Evolutionary conservation across 2,888 invertebrate species (phyloP), one percentile per base, ranked within the genome.

Genomic region (Eupelmus urozonus): DNA sequence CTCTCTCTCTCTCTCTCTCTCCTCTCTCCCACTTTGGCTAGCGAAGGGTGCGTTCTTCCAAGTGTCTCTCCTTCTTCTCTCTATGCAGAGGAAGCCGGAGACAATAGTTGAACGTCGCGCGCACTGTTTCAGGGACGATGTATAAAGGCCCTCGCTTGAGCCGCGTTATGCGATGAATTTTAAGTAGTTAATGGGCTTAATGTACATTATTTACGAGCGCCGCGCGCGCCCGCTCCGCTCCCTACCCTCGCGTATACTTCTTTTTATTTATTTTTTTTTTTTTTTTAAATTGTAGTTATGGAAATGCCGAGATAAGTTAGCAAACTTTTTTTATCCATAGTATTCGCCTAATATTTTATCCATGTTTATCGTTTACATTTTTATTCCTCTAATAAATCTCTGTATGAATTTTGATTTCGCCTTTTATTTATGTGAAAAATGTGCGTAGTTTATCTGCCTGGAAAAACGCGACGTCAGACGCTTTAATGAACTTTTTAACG

Each of bases 1-100:
- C 57, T 79, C 66, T 51, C 40, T 80, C 73, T 60, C 76, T 79
- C 74, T 75, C 76, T 76, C 76, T 63, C 45, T 78, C 76, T 81
- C 57, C n/a, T 51, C 42, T 67, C 23, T 42, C 53, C 23, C 23
- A 63, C 55, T 13, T 51, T 81, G n/a, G n/a, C n/a, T n/a, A 73
- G 77, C 76, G 74, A 72, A 53, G 72, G 62, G 25, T 34, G 29
- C 55, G 63, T 71, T 74, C 55, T 73, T n/a, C 49, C 18, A 40
- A 66, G 67, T 67, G 25, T 60, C 34, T 25, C 45, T n/a, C 34
- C 25, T 40, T 59, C 20, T 55, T 45, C 45, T 45, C 51, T 59
- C 57, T 27, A 42, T 9, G 40, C 57, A 7, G 27, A 40, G 69
- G 42, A 70, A 60, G 20, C 27, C 59, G 23, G 20, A 72, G 77